A percentile compares a stretch with the other conserved stretches of the same genome.
phyloP scores from a whole-genome alignment of 2,113 vertebrate species.

The Nansenia antarctica region DNA sequence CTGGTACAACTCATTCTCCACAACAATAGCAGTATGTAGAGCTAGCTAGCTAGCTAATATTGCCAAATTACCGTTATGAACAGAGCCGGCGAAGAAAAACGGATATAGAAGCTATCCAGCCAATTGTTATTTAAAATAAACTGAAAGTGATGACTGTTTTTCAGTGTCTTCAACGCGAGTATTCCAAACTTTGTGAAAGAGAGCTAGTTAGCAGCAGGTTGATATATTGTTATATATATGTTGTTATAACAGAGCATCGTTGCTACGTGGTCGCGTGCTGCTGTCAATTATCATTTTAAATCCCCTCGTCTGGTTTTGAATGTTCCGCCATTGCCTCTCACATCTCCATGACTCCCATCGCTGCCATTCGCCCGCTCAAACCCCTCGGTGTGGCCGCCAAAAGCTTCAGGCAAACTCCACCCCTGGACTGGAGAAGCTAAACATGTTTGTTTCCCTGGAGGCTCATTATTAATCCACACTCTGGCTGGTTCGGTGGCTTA shows the following conservation, averaged over 20 bases:
- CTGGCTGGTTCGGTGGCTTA: neutral
- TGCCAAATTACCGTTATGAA: no score
- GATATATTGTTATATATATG: no score
- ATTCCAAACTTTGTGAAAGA: neutral
- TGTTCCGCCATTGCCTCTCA: conserved; percentile 7
- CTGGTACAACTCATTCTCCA: no score
- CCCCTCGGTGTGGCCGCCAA: conserved; percentile 41
- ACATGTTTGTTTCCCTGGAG: neutral
- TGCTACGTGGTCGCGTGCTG: conserved; percentile 36
- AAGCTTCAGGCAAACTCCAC: neutral
- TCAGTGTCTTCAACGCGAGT: neutral
- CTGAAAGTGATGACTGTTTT: neutral
- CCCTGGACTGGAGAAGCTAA: neutral
- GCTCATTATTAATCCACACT: neutral
- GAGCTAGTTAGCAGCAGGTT: neutral
- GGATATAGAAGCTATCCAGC: neutral
- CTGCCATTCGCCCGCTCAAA: conserved; percentile 50
- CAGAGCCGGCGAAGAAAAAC: no score
- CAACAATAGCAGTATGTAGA: no score
- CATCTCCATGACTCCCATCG: conserved; percentile 2
- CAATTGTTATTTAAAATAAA: neutral
- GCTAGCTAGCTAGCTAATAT: no score
- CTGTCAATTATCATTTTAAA: conserved; percentile 7
- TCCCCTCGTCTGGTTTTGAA: conserved; percentile 30
- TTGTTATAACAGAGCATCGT: conserved; percentile 10